Conservation (phyloP, 2,888 invertebrate genomes). For the Drosophila maculinotata region DNA sequence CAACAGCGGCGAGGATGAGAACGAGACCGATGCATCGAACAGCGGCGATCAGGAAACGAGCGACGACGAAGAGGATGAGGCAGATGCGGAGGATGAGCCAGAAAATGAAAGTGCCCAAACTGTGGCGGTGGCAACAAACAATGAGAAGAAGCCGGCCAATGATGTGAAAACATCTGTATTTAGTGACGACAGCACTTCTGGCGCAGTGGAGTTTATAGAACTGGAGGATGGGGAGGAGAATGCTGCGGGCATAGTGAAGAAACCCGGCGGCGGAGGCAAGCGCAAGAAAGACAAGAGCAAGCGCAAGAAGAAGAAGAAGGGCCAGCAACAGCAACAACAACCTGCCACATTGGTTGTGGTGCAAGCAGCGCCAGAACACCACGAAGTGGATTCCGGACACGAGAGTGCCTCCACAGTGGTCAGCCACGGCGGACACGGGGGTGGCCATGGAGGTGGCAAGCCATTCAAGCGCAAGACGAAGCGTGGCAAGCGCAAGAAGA, state of each 20-base stretch:
- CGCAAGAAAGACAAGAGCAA: conserved; percentile 72
- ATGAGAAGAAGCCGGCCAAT: conserved; percentile 24
- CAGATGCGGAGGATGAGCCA: conserved; percentile 40
- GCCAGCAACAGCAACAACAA: conserved; percentile 61
- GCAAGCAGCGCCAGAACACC: conserved; percentile 74
- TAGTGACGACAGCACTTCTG: conserved; percentile 52
- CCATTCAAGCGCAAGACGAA: conserved; percentile 79
- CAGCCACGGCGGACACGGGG: conserved; percentile 46
- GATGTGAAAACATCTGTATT: conserved; percentile 56
- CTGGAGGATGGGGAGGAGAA: conserved; percentile 67
- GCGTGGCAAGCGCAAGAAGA: conserved; percentile 79
- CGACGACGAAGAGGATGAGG: conserved; percentile 81
- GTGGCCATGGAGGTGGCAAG: conserved; percentile 60
- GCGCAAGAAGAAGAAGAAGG: conserved; percentile 63
- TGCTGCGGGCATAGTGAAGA: conserved; percentile 55
- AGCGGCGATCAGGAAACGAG: conserved; percentile 79
- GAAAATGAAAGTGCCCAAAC: conserved; percentile 54
- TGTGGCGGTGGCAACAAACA: conserved; percentile 10
- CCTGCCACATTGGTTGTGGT: conserved; percentile 81
- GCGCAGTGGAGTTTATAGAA: conserved; percentile 80
- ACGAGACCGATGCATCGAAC: conserved; percentile 32
- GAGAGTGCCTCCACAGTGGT: conserved; percentile 30
- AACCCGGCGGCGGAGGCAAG: conserved; percentile 72
- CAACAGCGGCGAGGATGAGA: conserved; percentile 67
- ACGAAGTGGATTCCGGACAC: conserved; percentile 55